Conservation (phyloP, 2,888 invertebrate genomes). For the Thyatira batis region DNA sequence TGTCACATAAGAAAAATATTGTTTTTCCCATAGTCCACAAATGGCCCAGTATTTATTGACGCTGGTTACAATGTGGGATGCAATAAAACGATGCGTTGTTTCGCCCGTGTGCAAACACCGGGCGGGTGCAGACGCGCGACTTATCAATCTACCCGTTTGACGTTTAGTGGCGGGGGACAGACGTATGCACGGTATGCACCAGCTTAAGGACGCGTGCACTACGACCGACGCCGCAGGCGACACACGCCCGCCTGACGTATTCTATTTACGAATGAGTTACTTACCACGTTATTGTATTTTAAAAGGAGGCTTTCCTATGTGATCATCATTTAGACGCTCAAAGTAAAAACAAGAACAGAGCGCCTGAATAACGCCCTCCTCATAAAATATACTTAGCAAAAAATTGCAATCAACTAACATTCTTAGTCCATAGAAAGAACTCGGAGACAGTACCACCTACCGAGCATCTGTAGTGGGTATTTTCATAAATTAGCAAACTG, state of each 20-base stretch:
- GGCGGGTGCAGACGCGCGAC: conserved; percentile 46
- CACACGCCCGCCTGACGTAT: conserved; percentile 36
- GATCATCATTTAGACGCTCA: background rate
- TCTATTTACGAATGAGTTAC: background rate
- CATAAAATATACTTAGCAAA: background rate
- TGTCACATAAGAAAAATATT: conserved; percentile 47
- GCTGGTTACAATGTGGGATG: conserved; percentile 11
- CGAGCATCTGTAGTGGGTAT: conserved; percentile 8
- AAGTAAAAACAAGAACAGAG: no score
- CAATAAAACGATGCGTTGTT: conserved; percentile 37
- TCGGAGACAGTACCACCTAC: background rate
- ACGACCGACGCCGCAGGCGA: conserved; percentile 35
- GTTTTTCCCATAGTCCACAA: conserved; percentile 54
- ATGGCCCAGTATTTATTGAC: conserved; percentile 15
- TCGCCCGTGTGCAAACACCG: conserved; percentile 58
- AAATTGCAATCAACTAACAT: background rate
- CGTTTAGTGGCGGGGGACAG: conserved; percentile 66
- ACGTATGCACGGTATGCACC: conserved; percentile 42
- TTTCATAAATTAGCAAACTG: conserved; percentile 32
- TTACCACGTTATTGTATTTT: background rate
- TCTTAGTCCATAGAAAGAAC: background rate
- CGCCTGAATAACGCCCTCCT: no score
- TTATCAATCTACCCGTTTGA: conserved; percentile 70
- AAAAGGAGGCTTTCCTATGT: background rate
- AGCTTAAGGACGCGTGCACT: conserved; percentile 63